These are phyloP conservation scores for Troglohyphantes excavatus DNA, from an alignment of 2,888 invertebrate species.

Conservation along the genomic window DNA sequence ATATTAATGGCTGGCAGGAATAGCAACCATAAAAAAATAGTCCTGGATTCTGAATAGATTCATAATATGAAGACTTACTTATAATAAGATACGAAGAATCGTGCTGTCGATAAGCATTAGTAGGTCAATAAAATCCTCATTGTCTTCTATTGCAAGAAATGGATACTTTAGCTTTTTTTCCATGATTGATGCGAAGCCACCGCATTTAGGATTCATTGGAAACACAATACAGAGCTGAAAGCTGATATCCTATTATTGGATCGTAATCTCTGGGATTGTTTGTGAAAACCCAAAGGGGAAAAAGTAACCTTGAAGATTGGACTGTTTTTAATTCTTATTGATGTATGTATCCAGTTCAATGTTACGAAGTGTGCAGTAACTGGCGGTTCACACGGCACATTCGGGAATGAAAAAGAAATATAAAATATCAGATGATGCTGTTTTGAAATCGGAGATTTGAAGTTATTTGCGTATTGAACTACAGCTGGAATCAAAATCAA, in stretches of 20 bases:
- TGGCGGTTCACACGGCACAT: neutral
- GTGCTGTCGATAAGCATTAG: slow-evolving; percentile 30
- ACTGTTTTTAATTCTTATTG: neutral
- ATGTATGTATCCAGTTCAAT: slow-evolving; percentile 6
- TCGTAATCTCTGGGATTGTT: neutral
- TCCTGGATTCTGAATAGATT: neutral
- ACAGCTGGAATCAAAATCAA: no score
- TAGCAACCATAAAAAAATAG: neutral
- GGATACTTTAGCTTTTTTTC: neutral
- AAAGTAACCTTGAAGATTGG: slow-evolving; percentile 1
- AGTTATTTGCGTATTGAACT: no score
- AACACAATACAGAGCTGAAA: neutral
- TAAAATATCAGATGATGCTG: no score
- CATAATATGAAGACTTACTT: neutral
- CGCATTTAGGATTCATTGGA: neutral
- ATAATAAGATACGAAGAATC: slow-evolving; percentile 5
- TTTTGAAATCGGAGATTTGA: no score
- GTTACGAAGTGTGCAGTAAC: neutral
- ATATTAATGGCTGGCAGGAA: slow-evolving; percentile 25
- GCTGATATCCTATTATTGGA: neutral
- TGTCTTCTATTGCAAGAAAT: slow-evolving; percentile 21
- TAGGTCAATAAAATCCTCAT: slow-evolving; percentile 30
- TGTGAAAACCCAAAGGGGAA: neutral
- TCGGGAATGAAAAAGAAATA: no score
- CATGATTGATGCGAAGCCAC: neutral